phyloP scores from a whole-genome alignment of 1,140 invertebrate species.

The Psix sp. region DNA sequence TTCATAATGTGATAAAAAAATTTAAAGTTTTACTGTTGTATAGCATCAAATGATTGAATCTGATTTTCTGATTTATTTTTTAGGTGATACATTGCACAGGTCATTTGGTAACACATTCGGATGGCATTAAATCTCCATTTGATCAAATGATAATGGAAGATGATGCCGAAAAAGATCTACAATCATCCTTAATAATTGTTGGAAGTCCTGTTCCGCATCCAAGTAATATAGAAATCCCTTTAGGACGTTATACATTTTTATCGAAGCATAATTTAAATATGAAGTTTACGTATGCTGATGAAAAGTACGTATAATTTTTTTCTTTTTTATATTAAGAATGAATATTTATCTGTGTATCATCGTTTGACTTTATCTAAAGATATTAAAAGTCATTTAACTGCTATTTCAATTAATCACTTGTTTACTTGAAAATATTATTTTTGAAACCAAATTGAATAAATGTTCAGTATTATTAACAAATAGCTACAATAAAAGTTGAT shows the following conservation, averaged over 20 bases:
- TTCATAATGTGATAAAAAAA: no score
- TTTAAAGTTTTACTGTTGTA: no score
- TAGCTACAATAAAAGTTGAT: no score
- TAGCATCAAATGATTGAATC: no score
- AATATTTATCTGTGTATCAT: slow-evolving; percentile 8
- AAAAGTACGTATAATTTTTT: slow-evolving; percentile 83
- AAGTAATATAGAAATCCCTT: slow-evolving; percentile 92
- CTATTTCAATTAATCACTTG: slow-evolving; percentile 25
- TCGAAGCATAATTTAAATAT: slow-evolving; percentile 94
- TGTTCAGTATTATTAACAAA: slow-evolving; percentile 15
- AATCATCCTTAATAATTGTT: slow-evolving; percentile 84
- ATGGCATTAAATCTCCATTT: slow-evolving; percentile 40
- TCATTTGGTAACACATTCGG: slow-evolving; percentile 78
- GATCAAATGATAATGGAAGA: slow-evolving; percentile 59
- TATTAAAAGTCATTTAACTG: slow-evolving; percentile 27
- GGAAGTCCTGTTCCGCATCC: slow-evolving; percentile 94
- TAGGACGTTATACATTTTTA: slow-evolving; percentile 92
- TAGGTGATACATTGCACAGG: slow-evolving; percentile 94
- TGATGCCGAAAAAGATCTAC: slow-evolving; percentile 60
- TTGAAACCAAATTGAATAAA: slow-evolving; percentile 19
- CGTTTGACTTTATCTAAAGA: slow-evolving; percentile 8
- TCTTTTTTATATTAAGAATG: slow-evolving; percentile 9
- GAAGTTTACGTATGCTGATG: slow-evolving; percentile 96
- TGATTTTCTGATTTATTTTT: no score
- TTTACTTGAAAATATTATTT: slow-evolving; percentile 8